Base-by-base conservation (phyloP, 2,888 invertebrate genomes). In the Philereme vetulata region DNA sequence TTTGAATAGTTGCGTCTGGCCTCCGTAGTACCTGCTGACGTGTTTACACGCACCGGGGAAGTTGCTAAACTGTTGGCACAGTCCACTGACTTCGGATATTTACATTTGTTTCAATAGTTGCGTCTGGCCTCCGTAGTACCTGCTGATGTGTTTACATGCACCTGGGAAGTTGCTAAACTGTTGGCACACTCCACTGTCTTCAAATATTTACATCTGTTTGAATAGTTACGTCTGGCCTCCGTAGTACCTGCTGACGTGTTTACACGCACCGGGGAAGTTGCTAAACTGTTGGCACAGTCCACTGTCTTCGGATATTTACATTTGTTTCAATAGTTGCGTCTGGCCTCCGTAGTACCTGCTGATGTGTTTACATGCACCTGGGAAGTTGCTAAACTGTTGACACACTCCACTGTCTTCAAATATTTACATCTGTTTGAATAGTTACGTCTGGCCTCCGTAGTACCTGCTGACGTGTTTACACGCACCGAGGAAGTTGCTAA, bases 111-210 rank as follows among this genome's bases (percentile, higher is more conserved):
- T 5, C 5, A 7, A 45, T 21, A 21, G 45, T 45, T 45, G 45
- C 45, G 45, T 45, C 45, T 11, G n/a, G n/a, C n/a, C n/a, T n/a
- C n/a, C n/a, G n/a, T n/a, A n/a, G n/a, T n/a, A n/a, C 7, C 6
- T 21, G 21, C 45, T 8, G 32, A 45, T 9, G 9, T 45, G 11
- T n/a, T n/a, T 45, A 21, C 21, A 7, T 7, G 11, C 34, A n/a
- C 3, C 33, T 8, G 10, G 46, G 46, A 33, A 47, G 34, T 47
- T 47, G 46, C 46, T 47, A 8, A 34, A 33, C 34, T 34, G 32
- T 9, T 47, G 34, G 46, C 46, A 47, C 21, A 51, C 51, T 42
- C 33, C 33, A 51, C n/a, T n/a, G n/a, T n/a, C n/a, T n/a, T n/a
- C n/a, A n/a, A n/a, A n/a, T n/a, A n/a, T n/a, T n/a, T n/a, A n/a